Conservation (phyloP, 2,113 vertebrate species). For the Pogonocichla stellata region DNA sequence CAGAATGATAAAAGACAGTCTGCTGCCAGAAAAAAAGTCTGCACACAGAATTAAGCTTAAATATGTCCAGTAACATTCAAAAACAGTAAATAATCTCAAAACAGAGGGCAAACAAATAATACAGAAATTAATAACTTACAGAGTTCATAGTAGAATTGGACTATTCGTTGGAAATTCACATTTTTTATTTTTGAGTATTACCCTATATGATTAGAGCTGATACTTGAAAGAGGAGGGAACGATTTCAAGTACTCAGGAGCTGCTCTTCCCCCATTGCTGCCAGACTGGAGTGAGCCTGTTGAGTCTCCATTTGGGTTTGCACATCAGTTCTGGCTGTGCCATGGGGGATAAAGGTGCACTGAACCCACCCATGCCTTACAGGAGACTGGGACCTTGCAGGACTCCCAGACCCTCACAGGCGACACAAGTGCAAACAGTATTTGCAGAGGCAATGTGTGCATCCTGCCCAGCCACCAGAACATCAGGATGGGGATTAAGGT, state of each 20-base stretch:
- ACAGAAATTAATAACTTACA: neutral
- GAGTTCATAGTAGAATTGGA: neutral
- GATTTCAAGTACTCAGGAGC: neutral
- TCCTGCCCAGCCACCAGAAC: fast-evolving
- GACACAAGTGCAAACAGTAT: fast-evolving
- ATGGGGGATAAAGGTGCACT: fast-evolving
- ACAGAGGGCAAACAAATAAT: neutral
- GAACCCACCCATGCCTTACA: neutral
- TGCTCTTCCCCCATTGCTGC: neutral
- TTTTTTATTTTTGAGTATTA: neutral
- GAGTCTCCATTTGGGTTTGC: neutral
- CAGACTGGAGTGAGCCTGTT: neutral
- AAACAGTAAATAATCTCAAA: neutral
- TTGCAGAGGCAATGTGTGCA: neutral
- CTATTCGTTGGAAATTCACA: neutral
- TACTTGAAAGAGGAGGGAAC: neutral
- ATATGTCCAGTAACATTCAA: neutral
- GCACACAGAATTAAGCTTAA: neutral
- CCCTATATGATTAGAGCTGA: neutral
- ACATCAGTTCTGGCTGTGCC: neutral
- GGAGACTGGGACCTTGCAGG: fast-evolving
- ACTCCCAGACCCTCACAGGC: neutral
- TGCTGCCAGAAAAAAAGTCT: neutral
- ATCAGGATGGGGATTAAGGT: neutral
- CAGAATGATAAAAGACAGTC: neutral